Conservation (phyloP, 1,140 invertebrate genomes). For the Calosoma granatense region DNA sequence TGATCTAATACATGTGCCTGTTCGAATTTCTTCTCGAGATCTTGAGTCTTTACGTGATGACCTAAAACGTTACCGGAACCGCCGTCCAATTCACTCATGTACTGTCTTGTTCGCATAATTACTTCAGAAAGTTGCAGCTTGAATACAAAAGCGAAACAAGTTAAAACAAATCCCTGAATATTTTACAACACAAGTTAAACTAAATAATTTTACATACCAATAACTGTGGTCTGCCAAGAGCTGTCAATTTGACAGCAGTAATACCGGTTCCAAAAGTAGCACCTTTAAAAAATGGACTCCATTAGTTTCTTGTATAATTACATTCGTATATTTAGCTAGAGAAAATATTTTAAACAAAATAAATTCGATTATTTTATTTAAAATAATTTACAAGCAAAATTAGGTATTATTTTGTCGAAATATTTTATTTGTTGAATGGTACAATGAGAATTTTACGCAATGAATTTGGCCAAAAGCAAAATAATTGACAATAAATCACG, state of each 20-base stretch:
- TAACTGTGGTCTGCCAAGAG: conserved; percentile 90
- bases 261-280: conserved; percentile 91
- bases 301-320: too few species aligned
- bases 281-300: conserved; percentile 57
- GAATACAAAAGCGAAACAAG: conserved; percentile 27
- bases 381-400: too few species aligned
- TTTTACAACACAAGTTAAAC: background rate
- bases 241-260: conserved; percentile 95
- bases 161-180: background rate
- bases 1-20: conserved; percentile 62
- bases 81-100: conserved; percentile 82
- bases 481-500: too few species aligned
- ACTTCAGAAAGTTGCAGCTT: conserved; percentile 96
- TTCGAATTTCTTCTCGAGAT: conserved; percentile 77
- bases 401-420: too few species aligned
- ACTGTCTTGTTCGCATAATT: conserved; percentile 85
- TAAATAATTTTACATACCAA: conserved; percentile 36
- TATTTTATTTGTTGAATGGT: too few species aligned
- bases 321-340: too few species aligned
- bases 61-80: conserved; percentile 71
- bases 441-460: too few species aligned
- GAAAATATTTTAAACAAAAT: too few species aligned
- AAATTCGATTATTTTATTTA: too few species aligned
- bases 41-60: conserved; percentile 74
- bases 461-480: too few species aligned